Evolutionary conservation across 2,888 invertebrate genomes (phyloP).

Genomic region (Cataglyphis cursor): DNA sequence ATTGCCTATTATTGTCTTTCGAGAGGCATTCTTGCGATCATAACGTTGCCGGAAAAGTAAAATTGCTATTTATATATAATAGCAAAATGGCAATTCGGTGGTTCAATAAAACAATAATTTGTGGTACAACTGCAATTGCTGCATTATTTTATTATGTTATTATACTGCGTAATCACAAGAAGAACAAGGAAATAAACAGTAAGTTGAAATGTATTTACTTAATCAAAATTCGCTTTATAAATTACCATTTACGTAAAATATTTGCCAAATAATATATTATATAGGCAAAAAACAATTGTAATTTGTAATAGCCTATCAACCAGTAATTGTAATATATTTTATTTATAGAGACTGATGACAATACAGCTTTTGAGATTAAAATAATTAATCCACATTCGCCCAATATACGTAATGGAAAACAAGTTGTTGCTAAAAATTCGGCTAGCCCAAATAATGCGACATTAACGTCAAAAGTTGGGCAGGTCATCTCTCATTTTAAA

Average conservation of each 20-base stretch:
- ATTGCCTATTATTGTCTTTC: neutral
- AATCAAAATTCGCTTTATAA: neutral
- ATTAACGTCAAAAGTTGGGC: neutral
- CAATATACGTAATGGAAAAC: neutral
- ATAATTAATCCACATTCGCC: neutral
- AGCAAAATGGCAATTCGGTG: neutral
- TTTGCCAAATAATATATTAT: neutral
- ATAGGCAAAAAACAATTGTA: neutral
- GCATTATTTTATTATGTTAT: neutral
- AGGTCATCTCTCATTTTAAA: neutral
- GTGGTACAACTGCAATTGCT: neutral
- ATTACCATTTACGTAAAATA: neutral
- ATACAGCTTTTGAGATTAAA: neutral
- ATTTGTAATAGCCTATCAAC: neutral
- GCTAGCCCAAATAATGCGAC: neutral
- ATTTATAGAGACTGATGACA: neutral
- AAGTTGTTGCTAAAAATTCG: constrained; percentile 14
- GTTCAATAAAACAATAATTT: constrained; percentile 4
- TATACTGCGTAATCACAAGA: neutral
- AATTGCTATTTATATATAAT: constrained; percentile 2
- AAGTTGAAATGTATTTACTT: neutral
- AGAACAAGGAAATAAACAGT: neutral
- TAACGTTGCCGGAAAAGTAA: neutral
- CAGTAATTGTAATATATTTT: neutral
- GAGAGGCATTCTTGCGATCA: neutral